A percentile compares a stretch with the other conserved stretches of the same genome.
These are phyloP conservation scores for Neoniphon sammara DNA, from an alignment of 2,797 vertebrate genomes.

Conservation along the genomic window DNA sequence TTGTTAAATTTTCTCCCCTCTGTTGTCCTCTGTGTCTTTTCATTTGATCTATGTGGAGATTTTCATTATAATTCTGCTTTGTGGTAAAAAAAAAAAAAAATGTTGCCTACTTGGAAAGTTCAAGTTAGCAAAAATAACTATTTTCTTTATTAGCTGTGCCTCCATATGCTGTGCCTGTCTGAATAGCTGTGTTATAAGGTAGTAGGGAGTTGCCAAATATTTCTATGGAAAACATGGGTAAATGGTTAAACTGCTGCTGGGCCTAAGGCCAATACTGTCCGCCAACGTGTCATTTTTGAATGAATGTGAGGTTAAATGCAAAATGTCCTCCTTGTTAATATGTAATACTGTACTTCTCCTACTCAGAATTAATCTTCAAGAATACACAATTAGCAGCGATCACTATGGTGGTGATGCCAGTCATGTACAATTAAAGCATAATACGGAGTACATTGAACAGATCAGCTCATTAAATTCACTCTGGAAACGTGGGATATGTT, in stretches of 20 bases:
- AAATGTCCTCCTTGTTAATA: conserved; percentile 16
- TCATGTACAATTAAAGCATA: neutral
- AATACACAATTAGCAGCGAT: neutral
- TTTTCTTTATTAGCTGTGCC: neutral
- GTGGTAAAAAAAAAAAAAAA: neutral
- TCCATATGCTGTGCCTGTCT: conserved; percentile 4
- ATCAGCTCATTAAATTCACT: conserved; percentile 10
- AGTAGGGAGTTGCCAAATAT: conserved; percentile 2
- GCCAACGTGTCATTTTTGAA: neutral
- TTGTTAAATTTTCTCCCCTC: neutral
- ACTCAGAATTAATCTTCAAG: neutral
- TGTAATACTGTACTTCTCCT: neutral
- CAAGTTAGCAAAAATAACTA: neutral
- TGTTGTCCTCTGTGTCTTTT: too few relatives aligned
- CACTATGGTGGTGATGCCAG: neutral
- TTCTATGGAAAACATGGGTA: conserved; percentile 60
- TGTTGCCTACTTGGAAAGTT: too few relatives aligned
- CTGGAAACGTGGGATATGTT: neutral
- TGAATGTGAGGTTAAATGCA: conserved; percentile 19
- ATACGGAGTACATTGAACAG: neutral
- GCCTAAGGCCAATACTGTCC: conserved; percentile 31
- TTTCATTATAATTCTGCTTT: neutral
- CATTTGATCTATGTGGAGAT: neutral
- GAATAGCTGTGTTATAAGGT: conserved; percentile 24
- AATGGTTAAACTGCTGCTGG: conserved; percentile 17